These are phyloP conservation scores for Anthonomus grandis DNA, from an alignment of 1,140 invertebrate species.

Conservation along the genomic window DNA sequence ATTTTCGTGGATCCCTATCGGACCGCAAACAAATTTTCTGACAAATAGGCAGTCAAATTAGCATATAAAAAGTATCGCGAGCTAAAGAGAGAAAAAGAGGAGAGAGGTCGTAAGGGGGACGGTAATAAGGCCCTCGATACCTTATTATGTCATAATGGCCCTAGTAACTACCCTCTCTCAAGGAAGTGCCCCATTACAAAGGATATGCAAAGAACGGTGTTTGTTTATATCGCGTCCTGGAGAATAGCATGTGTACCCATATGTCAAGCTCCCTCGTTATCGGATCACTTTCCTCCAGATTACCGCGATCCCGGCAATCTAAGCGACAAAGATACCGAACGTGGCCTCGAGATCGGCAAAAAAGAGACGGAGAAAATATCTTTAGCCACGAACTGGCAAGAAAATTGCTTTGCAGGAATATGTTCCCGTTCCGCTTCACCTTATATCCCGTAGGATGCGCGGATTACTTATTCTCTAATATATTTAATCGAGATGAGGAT, in stretches of 20 bases:
- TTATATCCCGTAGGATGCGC: constrained; percentile 34
- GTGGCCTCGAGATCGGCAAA: background rate
- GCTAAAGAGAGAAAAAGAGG: too few species aligned
- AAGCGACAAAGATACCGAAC: constrained; percentile 27
- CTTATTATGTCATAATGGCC: constrained; percentile 43
- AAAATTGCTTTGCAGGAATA: constrained; percentile 40
- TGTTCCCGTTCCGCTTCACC: constrained; percentile 30
- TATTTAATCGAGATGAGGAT: constrained; percentile 32
- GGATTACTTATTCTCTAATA: constrained; percentile 39
- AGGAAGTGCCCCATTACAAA: constrained; percentile 38
- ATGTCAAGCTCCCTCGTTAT: constrained; percentile 43
- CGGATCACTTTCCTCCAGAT: constrained; percentile 44
- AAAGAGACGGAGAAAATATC: constrained; percentile 32
- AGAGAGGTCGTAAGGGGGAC: constrained; percentile 22
- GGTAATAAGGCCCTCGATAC: constrained; percentile 41
- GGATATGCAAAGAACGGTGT: constrained; percentile 44
- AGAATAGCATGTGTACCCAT: constrained; percentile 44
- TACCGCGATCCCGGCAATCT: constrained; percentile 42
- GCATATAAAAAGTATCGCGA: too few species aligned
- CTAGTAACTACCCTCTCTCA: constrained; percentile 38
- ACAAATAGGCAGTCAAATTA: constrained; percentile 16
- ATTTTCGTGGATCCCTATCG: constrained; percentile 15
- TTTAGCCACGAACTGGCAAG: constrained; percentile 39
- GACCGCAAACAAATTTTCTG: constrained; percentile 22
- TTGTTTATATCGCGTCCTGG: constrained; percentile 44